Evolutionary conservation across 2,113 vertebrate genomes (phyloP).

Genomic region (Serinus canaria): DNA sequence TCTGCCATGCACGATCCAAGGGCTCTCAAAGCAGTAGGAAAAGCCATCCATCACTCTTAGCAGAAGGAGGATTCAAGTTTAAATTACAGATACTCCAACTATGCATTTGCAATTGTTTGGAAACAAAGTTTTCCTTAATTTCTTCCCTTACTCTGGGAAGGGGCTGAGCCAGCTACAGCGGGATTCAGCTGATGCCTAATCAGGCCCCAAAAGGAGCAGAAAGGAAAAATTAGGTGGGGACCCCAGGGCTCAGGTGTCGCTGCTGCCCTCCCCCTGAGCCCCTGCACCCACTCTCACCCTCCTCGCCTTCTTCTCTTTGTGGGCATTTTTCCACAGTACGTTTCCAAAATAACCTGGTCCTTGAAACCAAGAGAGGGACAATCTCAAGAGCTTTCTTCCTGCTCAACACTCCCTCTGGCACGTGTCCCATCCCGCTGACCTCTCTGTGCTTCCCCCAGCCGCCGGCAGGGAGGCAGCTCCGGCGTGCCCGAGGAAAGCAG

Average conservation of each 20-base stretch:
- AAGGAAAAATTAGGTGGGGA: background rate
- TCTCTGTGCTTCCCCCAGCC: background rate
- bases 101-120: constrained; percentile 8
- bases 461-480: background rate
- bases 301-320: background rate
- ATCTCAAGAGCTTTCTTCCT: background rate
- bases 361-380: background rate
- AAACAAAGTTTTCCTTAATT: constrained; percentile 17
- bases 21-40: constrained; percentile 31
- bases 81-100: constrained; percentile 15
- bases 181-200: background rate
- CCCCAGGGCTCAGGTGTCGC: background rate
- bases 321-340: background rate
- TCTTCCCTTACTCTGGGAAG: background rate
- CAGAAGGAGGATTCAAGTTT: constrained; percentile 5
- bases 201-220: background rate
- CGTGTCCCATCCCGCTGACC: background rate
- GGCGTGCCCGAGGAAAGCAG: rapidly evolving
- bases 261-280: background rate
- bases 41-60: constrained; percentile 33
- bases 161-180: background rate
- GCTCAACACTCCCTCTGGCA: background rate
- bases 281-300: background rate
- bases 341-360: background rate
- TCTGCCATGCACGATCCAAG: constrained; percentile 6